These are phyloP conservation scores for Aix galericulata DNA, from an alignment of 2,113 vertebrate genomes.

Conservation along the genomic window DNA sequence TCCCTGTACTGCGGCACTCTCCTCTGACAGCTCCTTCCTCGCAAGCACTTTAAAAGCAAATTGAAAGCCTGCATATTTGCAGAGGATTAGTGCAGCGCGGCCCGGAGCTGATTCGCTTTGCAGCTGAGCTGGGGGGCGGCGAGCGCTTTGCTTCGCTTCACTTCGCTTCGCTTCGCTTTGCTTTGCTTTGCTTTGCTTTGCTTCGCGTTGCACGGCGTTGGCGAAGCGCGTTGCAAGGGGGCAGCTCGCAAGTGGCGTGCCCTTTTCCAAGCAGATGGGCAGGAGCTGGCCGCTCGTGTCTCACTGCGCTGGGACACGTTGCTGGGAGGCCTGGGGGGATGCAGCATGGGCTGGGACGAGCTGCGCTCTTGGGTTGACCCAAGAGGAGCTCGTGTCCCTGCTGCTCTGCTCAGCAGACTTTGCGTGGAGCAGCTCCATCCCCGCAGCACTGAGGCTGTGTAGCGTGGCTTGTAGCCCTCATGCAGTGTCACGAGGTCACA, in stretches of 20 bases:
- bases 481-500: background rate
- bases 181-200: too few species aligned
- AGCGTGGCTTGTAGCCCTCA: background rate
- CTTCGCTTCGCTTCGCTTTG: background rate
- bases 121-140: background rate
- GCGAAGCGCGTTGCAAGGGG: background rate
- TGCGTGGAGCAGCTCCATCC: background rate
- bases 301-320: accelerated
- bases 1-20: background rate
- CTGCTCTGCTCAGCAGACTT: background rate
- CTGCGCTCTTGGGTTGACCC: background rate
- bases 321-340: background rate
- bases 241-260: background rate
- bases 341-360: background rate
- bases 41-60: background rate
- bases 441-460: background rate
- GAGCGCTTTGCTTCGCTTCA: background rate
- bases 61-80: background rate
- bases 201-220: background rate
- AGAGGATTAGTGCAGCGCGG: background rate
- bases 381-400: too few species aligned
- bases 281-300: background rate
- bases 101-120: background rate
- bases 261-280: background rate
- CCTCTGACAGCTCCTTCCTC: background rate